Evolutionary conservation across 1,140 invertebrate species (phyloP), one percentile per base, ranked within the genome.

Genomic region (Neelides sp.): DNA sequence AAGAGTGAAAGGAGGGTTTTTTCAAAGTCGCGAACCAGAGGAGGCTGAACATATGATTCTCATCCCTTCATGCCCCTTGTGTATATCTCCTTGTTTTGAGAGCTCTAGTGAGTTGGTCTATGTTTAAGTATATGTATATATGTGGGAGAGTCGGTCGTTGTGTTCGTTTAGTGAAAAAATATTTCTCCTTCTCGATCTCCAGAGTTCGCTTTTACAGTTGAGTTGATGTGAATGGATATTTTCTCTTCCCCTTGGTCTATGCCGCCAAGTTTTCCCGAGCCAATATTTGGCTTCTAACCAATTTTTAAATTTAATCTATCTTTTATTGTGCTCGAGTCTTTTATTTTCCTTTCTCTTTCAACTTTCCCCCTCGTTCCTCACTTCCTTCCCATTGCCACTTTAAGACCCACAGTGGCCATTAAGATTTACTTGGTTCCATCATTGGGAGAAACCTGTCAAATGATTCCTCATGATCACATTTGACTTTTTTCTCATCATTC

Each of bases 101-200:
- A 19, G 26, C 5, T 20, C 23, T 24, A 40, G 2, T 4, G 3
- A 5, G 4, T 41, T 17, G 28, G n/a, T 8, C 28, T 8, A 13
- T 8, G 28, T 32, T 8, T 5, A 22, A 28, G 15, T 32, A 22
- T 36, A 37, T 15, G 20, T 3, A 12, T 13, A 5, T 23, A 26
- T 22, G 40, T 42, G 20, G 20, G 32, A 20, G 13, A 48, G 46
- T 13, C 10, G 42, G 30, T 37, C 32, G 20, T 23, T 48, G 28
- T 52, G 46, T 51, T 55, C 48, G 54, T 52, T 56, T 56, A 56
- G 52, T 56, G 54, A 56, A 51, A 56, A 56, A 56, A 56, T 56
- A 56, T 56, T 56, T 56, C 54, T 52, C 40, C 15, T 51, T 48
- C 50, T 42, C 45, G 24, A 56, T 23, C 46, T 43, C 27, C 48